Evolutionary conservation across 2,888 invertebrate species (phyloP).

Genomic region (Nymphalis polychloros): DNA sequence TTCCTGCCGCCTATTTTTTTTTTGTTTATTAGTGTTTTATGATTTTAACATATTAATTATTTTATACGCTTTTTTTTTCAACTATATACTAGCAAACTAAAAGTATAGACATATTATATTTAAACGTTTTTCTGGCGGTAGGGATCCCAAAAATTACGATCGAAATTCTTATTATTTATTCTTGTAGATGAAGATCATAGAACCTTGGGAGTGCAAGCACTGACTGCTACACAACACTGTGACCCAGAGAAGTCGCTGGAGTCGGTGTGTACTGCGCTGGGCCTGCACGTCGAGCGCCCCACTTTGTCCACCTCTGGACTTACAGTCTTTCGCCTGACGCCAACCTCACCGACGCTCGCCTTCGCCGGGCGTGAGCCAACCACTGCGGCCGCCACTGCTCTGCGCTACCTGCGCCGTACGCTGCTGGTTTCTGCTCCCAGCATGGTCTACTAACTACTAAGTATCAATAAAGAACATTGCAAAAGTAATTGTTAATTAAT

Average conservation of each 20-base stretch:
- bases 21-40: background rate
- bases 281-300: slow-evolving; percentile 39
- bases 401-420: slow-evolving; percentile 50
- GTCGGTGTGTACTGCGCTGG: slow-evolving; percentile 44
- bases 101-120: too few relatives aligned
- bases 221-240: slow-evolving; percentile 3
- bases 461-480: too few relatives aligned
- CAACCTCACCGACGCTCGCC: slow-evolving; percentile 48
- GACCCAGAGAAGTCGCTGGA: slow-evolving; percentile 39
- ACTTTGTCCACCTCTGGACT: slow-evolving; percentile 32
- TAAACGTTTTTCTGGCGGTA: background rate
- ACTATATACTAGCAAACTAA: too few relatives aligned
- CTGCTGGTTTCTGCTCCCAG: slow-evolving; percentile 30
- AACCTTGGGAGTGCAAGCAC: slow-evolving; percentile 35
- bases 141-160: background rate
- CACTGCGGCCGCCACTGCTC: slow-evolving; percentile 48
- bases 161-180: too few relatives aligned
- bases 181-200: slow-evolving; percentile 41
- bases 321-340: slow-evolving; percentile 46
- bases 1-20: slow-evolving; percentile 1
- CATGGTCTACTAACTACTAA: too few relatives aligned
- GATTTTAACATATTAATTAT: too few relatives aligned
- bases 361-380: slow-evolving; percentile 42
- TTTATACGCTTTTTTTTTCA: too few relatives aligned
- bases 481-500: too few relatives aligned